These are phyloP conservation scores for Lates japonicus DNA, from an alignment of 2,797 vertebrate genomes.

Conservation along the genomic window DNA sequence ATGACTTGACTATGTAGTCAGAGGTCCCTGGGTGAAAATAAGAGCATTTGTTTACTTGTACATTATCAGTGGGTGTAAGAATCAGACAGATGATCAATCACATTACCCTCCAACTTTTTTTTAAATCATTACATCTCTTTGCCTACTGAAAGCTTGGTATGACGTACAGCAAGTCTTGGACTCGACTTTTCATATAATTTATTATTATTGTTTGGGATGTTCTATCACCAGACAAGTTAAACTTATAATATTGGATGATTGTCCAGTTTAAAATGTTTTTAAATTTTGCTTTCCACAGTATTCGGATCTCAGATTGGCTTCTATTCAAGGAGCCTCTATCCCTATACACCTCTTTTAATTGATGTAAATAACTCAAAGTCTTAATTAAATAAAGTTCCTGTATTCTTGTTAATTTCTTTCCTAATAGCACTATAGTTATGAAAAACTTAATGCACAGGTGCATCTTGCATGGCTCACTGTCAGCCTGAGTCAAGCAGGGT, in stretches of 20 bases:
- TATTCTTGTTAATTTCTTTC: background rate
- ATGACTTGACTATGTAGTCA: too few relatives aligned
- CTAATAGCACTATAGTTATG: background rate
- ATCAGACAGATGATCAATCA: background rate
- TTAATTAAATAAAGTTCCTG: background rate
- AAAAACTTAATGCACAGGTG: background rate
- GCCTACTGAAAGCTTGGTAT: background rate
- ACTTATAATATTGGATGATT: too few relatives aligned
- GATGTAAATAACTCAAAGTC: background rate
- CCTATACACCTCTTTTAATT: background rate
- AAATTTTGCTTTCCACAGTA: background rate
- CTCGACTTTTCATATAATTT: too few relatives aligned
- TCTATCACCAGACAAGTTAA: background rate
- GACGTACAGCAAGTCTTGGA: background rate
- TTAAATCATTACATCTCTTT: background rate
- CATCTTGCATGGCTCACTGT: background rate
- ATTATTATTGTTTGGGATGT: background rate
- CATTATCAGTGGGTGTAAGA: background rate
- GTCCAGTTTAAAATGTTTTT: background rate
- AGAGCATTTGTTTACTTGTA: background rate
- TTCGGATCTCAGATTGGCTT: background rate
- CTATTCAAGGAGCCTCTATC: background rate
- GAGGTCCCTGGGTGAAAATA: background rate
- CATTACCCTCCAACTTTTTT: background rate
- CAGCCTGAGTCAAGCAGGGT: constrained; percentile 11